Evolutionary conservation across 2,113 vertebrate species (phyloP).

Genomic region (Hypomesus transpacificus): DNA sequence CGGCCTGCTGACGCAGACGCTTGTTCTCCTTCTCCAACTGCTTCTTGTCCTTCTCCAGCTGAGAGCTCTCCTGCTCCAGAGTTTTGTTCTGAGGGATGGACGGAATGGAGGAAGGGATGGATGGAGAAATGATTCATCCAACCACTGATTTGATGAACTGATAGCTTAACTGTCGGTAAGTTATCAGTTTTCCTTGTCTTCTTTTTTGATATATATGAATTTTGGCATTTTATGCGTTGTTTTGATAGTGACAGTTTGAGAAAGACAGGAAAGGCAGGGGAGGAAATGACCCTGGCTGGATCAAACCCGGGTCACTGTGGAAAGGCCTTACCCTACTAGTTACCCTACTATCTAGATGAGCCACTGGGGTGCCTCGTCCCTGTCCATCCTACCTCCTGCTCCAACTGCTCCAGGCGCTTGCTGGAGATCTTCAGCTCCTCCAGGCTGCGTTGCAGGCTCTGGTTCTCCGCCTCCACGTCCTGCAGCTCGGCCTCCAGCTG

Average conservation of each 20-base stretch:
- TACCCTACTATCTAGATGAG: neutral
- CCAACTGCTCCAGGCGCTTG: slow-evolving; percentile 92
- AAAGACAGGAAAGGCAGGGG: too few species aligned
- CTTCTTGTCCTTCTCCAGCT: slow-evolving; percentile 96
- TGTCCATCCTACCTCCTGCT: slow-evolving; percentile 75
- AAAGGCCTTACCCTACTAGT: neutral
- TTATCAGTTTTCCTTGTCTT: too few species aligned
- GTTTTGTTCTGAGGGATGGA: slow-evolving; percentile 70
- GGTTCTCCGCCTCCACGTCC: slow-evolving; percentile 92
- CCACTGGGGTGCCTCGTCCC: neutral
- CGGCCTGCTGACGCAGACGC: slow-evolving; percentile 90
- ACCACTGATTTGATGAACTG: neutral
- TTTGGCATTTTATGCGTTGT: too few species aligned
- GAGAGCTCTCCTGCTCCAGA: slow-evolving; percentile 90
- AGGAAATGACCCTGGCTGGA: too few species aligned
- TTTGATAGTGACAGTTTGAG: too few species aligned
- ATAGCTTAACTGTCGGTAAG: too few species aligned
- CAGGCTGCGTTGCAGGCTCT: slow-evolving; percentile 85
- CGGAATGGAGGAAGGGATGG: neutral
- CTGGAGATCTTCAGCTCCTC: slow-evolving; percentile 98
- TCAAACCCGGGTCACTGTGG: too few species aligned
- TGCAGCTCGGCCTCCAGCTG: slow-evolving; percentile 90
- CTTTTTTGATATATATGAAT: too few species aligned
- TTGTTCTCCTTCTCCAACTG: slow-evolving; percentile 97
- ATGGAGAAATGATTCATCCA: neutral